phyloP scores from a whole-genome alignment of 2,113 vertebrate genomes.

The Geococcyx californianus region DNA sequence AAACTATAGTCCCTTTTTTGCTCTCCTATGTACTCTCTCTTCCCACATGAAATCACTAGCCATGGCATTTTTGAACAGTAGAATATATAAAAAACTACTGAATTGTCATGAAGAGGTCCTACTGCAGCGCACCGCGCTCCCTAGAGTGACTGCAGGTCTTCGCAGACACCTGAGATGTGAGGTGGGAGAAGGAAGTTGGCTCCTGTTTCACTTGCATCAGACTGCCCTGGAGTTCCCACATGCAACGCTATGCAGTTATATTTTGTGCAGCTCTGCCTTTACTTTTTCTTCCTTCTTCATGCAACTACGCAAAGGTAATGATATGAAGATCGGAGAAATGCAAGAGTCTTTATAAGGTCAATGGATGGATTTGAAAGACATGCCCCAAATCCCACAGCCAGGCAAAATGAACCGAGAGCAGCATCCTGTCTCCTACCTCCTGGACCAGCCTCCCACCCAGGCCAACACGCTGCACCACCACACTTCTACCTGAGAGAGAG shows the following conservation, averaged over 20 bases:
- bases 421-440: neutral
- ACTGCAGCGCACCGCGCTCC: neutral
- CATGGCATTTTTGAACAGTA: fast-evolving
- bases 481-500: too few relatives aligned
- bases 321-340: neutral
- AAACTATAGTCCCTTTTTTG: neutral
- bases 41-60: neutral
- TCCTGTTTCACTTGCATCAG: neutral
- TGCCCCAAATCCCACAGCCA: neutral
- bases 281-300: neutral
- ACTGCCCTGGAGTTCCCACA: neutral
- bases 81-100: fast-evolving
- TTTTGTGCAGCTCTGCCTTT: neutral
- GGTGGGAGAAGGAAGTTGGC: neutral
- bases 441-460: neutral
- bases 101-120: neutral
- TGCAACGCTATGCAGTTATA: fast-evolving
- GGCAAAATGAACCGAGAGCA: neutral
- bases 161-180: neutral
- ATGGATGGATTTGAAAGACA: neutral
- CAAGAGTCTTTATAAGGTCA: neutral
- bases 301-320: fast-evolving
- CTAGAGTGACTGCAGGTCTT: too few relatives aligned
- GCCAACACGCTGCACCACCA: neutral
- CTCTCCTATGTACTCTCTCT: neutral